Base-by-base conservation (phyloP, 53 echinoderm and acorn worm genomes). In the Hippasteria phrygiana region DNA sequence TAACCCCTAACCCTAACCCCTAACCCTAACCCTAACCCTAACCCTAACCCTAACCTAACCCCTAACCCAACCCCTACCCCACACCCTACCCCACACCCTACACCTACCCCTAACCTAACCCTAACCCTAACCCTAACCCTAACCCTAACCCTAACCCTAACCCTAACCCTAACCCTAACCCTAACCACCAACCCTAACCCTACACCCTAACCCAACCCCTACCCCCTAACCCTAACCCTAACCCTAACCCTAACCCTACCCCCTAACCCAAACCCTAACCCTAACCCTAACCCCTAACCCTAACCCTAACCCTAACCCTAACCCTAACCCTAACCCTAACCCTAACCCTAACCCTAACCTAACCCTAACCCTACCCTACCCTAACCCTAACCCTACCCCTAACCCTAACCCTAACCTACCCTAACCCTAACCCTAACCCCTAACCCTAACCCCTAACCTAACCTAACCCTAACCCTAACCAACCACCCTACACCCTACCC, bases 51-150 rank as follows among this genome's bases (percentile, higher is more conserved):
- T n/a, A n/a, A n/a, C n/a, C n/a, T n/a, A n/a, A n/a, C n/a, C n/a
- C n/a, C n/a, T n/a, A 86, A 86, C 86, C 86, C 86, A 71, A 86
- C 43, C 69, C 69, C 86, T 70, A 70, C 70, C 86, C 86, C 86
- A 71, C 70, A 86, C 86, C 86, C 86, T 86, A 86, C 70, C 86
- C 31, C 62, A 43, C 70, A 86, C 86, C 86, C 86, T 86, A 86
- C 70, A 71, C 86, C 86, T 86, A 86, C 70, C 86, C 86, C 86
- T 86, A 86, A 86, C 86, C 86, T 71, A 71, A 86, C 43, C 69
- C 86, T 70, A 70, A 86, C 86, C 83, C 86, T 86, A 86, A 86
- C 86, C 86, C 86, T 86, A 86, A 86, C 86, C 86, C 80, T 75
- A 43, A 83, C 83, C 83, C 83, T 83, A 66, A 75, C 75, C 46